phyloP scores from a whole-genome alignment of 2,888 invertebrate genomes.

The Stenurella melanura region DNA sequence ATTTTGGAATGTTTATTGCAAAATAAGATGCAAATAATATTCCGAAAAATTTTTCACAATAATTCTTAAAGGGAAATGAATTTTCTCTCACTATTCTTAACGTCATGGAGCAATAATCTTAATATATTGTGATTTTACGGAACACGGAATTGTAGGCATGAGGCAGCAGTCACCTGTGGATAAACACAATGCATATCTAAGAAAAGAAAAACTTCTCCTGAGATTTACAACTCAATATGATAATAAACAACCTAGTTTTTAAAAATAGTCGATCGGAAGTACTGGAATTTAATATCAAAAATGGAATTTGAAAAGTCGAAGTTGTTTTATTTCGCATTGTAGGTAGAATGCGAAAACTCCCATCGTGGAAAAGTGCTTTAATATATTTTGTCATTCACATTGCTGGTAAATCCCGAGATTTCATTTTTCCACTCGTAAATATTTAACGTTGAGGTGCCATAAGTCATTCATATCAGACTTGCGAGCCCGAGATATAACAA shows the following conservation, averaged over 20 bases:
- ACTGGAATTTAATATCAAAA: not conserved
- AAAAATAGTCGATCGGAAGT: not conserved
- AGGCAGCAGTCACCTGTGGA: not conserved
- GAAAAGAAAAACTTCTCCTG: not conserved
- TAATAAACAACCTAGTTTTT: not conserved
- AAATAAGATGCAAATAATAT: too few species aligned
- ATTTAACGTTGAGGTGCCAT: slow-evolving; percentile 59
- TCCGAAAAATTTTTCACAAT: too few species aligned
- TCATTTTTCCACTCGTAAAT: slow-evolving; percentile 50
- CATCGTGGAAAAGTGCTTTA: slow-evolving; percentile 16
- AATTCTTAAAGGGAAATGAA: too few species aligned
- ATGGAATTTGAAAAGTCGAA: not conserved
- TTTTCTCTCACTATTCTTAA: too few species aligned
- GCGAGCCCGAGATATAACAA: slow-evolving; percentile 56
- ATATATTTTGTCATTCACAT: slow-evolving; percentile 34
- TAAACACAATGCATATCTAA: not conserved
- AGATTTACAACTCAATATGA: not conserved
- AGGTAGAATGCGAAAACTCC: slow-evolving; percentile 18
- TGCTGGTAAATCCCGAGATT: slow-evolving; percentile 32
- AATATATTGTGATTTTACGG: too few species aligned
- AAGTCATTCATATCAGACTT: slow-evolving; percentile 59
- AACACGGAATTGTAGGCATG: not conserved
- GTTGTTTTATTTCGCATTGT: slow-evolving; percentile 7
- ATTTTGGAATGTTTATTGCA: too few species aligned
- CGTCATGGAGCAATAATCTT: too few species aligned